Percentiles rank a stretch among this genome's conserved stretches.
phyloP scores from a whole-genome alignment of 2,113 vertebrate genomes.

The Otus sunia region DNA sequence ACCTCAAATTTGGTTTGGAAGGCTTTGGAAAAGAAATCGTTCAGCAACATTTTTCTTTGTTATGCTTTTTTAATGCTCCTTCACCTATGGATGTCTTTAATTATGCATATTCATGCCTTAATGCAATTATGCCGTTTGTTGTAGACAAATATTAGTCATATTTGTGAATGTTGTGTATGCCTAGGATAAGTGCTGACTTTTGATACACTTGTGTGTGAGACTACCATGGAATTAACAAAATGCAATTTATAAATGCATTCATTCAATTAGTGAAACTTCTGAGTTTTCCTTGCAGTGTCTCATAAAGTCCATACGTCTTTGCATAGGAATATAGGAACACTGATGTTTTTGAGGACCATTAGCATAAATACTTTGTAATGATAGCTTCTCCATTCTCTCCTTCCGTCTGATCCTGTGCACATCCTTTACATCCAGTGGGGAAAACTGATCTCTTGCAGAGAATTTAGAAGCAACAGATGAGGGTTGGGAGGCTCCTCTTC shows the following conservation, averaged over 20 bases:
- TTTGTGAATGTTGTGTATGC: background rate
- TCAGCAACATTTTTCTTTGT: background rate
- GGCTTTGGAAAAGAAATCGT: background rate
- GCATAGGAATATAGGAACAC: background rate
- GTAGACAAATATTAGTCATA: background rate
- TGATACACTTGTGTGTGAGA: background rate
- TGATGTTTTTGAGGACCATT: background rate
- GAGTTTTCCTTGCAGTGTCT: background rate
- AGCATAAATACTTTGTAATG: background rate
- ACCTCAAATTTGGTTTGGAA: background rate
- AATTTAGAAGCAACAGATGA: background rate
- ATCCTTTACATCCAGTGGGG: background rate
- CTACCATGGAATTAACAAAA: background rate
- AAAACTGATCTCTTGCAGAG: background rate
- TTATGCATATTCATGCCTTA: background rate
- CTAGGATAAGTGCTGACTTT: background rate
- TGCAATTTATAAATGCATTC: background rate
- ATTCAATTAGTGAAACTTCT: background rate
- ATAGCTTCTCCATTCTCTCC: background rate
- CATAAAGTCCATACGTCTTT: rapidly evolving
- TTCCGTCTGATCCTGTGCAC: background rate
- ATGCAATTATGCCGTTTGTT: background rate
- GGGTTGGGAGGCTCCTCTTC: background rate
- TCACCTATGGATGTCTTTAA: background rate
- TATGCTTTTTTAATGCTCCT: background rate